Base-by-base conservation (phyloP, 2,113 vertebrate genomes). In the Peucedramus taeniatus region DNA sequence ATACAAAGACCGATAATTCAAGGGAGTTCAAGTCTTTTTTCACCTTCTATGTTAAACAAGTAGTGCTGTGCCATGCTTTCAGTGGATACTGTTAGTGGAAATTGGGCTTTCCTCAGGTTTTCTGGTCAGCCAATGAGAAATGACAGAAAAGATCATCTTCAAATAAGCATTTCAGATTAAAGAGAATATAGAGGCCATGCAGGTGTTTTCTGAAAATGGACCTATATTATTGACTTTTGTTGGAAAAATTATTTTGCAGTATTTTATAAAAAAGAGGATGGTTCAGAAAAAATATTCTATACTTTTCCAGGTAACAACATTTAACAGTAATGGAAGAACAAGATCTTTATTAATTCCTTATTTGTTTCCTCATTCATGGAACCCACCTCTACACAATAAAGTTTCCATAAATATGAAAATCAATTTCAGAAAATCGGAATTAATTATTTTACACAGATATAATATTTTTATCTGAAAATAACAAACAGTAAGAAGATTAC, bases 341-440 rank as follows among this genome's bases (percentile, higher is more conserved):
- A 40, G 35, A 21, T 19, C 16, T 66, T 81, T n/a, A 50, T 65
- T 23, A 80, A 72, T 42, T 74, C 14, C 19, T 51, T n/a, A 8
- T 50, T 65, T 42, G 2, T 39, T 84, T 71, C 13, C 82, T 26
- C 45, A 37, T 9, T 24, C 6, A 14, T 40, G 17, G 7, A 89
- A 65, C 19, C 26, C 7, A 30, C 6, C 37, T 71, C 39, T 4
- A 49, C 0, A 0, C 3, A 37, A 33, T 14, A 27, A 45, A 27
- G 4, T 37, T 59, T 88, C 26, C 63, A 37, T 24, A 54, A 60
- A 80, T 42, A 6, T 1, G 63, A 23, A 72, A 75, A 74, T 49
- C 5, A 15, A 20, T 20, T 65, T 70, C 24, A 63, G 27, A 85
- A 70, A 76, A 35, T 54, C 1, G 2, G 44, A 56, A 66, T 39